Percentiles rank a stretch among this genome's conserved stretches.
These are phyloP conservation scores for Gandaritis pyraliata DNA, from an alignment of 2,888 invertebrate genomes.

Conservation along the genomic window DNA sequence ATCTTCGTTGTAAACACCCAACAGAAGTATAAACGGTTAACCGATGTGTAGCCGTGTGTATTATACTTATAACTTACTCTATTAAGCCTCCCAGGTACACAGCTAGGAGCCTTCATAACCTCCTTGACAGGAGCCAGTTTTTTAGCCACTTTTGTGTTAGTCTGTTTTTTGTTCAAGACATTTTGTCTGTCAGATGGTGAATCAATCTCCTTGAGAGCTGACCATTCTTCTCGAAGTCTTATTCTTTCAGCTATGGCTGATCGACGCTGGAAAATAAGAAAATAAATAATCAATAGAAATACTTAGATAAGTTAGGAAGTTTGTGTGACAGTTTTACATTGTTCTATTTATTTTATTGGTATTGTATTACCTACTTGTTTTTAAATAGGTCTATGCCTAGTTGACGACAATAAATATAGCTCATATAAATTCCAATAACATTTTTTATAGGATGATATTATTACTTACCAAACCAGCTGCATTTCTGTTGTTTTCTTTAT, in stretches of 20 bases:
- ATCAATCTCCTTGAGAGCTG: slow-evolving; percentile 64
- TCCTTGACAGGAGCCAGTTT: slow-evolving; percentile 10
- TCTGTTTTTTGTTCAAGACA: slow-evolving; percentile 26
- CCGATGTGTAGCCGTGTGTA: no score
- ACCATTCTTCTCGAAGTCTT: slow-evolving; percentile 72
- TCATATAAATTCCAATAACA: no score
- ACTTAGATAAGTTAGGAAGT: no score
- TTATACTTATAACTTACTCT: no score
- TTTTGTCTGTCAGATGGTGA: slow-evolving; percentile 27
- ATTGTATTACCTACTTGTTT: no score
- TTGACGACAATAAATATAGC: no score
- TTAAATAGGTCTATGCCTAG: no score
- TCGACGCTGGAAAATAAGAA: slow-evolving; percentile 59
- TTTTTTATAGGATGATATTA: no score
- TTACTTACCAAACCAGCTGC: slow-evolving; percentile 71
- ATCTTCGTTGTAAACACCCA: no score
- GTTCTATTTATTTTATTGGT: no score
- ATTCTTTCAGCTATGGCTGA: slow-evolving; percentile 72
- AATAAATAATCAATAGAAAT: neutral
- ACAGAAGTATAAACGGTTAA: no score
- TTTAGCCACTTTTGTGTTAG: slow-evolving; percentile 19
- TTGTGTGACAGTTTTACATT: no score
- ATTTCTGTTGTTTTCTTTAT: slow-evolving; percentile 62
- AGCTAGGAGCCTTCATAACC: slow-evolving; percentile 3
- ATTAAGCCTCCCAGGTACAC: slow-evolving; percentile 15